Evolutionary conservation across 1,140 invertebrate species (phyloP).

Genomic region (Drosophila simulans): DNA sequence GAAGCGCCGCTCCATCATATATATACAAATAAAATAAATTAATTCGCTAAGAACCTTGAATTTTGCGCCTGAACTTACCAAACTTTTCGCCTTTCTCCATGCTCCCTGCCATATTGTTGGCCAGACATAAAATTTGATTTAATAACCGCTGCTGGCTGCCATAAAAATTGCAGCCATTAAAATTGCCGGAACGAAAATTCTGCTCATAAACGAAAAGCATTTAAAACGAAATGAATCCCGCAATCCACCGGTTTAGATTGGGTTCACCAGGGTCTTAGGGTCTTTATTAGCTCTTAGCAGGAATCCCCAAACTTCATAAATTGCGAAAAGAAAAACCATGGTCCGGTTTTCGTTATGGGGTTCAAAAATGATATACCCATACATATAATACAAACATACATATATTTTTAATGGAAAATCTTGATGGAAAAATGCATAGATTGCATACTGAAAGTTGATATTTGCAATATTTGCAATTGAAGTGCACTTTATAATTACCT

Average conservation of each 20-base stretch:
- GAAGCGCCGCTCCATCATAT: conserved; percentile 11
- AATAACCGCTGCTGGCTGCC: conserved; percentile 67
- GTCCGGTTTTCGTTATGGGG: conserved; percentile 5
- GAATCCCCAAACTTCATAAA: conserved; percentile 33
- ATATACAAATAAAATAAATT: conserved; percentile 22
- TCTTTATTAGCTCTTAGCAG: conserved; percentile 66
- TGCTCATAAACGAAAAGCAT: conserved; percentile 61
- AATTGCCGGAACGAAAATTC: conserved; percentile 44
- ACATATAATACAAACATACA: background rate
- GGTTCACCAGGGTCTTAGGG: conserved; percentile 36
- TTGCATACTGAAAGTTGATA: background rate
- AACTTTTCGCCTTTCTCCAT: conserved; percentile 6
- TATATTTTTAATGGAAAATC: background rate
- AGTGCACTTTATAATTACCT: background rate
- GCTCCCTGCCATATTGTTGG: conserved; percentile 36
- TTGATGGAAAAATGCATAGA: background rate
- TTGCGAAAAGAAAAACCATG: background rate
- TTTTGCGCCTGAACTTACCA: conserved; percentile 18
- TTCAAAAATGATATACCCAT: background rate
- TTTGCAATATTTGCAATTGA: background rate
- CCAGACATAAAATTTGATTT: conserved; percentile 75
- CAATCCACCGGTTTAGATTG: conserved; percentile 28
- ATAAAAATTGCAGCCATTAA: conserved; percentile 73
- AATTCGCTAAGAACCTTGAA: conserved; percentile 43
- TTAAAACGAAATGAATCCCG: conserved; percentile 65